These are phyloP conservation scores for Plutomurus gul DNA, from an alignment of 1,140 invertebrate species.

Conservation along the genomic window DNA sequence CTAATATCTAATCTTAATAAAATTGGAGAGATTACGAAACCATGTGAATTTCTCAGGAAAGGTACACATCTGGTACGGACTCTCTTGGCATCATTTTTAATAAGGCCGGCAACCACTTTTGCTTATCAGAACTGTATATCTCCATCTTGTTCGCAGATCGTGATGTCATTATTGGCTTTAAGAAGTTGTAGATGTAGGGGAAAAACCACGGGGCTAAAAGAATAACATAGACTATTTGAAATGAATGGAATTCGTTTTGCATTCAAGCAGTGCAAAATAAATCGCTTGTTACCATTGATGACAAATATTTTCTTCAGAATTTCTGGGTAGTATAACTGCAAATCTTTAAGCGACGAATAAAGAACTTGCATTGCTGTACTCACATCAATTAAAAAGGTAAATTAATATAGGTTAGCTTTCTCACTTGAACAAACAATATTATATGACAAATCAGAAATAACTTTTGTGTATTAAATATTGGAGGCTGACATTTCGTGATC, in stretches of 20 bases:
- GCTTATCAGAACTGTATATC: constrained; percentile 27
- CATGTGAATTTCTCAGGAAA: background rate
- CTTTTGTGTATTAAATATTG: no score
- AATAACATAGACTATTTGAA: background rate
- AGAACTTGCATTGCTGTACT: constrained; percentile 5
- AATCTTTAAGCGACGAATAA: background rate
- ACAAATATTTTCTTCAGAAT: constrained; percentile 20
- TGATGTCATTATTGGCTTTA: constrained; percentile 28
- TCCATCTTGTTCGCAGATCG: constrained; percentile 20
- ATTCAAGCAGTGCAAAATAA: background rate
- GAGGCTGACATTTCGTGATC: no score
- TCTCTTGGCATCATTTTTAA: constrained; percentile 17
- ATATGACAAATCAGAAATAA: background rate
- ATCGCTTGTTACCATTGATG: constrained; percentile 26
- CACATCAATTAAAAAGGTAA: background rate
- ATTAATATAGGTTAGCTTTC: background rate
- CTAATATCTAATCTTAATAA: no score
- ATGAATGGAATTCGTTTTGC: background rate
- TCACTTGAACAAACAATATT: background rate
- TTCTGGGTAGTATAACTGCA: constrained; percentile 36
- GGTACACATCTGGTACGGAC: background rate
- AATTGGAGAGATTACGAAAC: no score
- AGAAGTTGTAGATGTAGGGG: constrained; percentile 22
- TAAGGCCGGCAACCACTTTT: constrained; percentile 6
- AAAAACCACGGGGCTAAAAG: constrained; percentile 33